These are phyloP conservation scores for Bradypodion ventrale DNA, from an alignment of 2,797 vertebrate species.

Conservation along the genomic window DNA sequence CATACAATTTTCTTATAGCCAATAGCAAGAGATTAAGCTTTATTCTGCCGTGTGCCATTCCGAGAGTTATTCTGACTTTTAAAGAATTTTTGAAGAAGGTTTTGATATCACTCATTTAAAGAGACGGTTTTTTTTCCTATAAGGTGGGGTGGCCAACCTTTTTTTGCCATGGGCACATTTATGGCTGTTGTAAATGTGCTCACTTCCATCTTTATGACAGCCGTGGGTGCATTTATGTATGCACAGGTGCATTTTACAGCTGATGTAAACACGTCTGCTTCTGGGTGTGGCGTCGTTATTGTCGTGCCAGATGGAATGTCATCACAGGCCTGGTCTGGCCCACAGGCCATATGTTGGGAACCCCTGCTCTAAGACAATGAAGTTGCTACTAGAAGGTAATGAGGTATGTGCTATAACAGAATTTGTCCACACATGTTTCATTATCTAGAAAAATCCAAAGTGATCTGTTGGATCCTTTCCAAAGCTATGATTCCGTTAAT, in stretches of 20 bases:
- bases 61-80: neutral
- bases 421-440: neutral
- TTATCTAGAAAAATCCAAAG: neutral
- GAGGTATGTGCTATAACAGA: neutral
- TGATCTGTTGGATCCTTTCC: slow-evolving; percentile 7
- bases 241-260: too few relatives aligned
- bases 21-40: neutral
- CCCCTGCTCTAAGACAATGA: neutral
- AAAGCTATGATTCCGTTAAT: slow-evolving; percentile 13
- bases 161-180: too few relatives aligned
- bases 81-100: neutral
- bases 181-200: too few relatives aligned
- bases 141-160: too few relatives aligned
- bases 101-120: neutral
- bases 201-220: too few relatives aligned
- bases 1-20: neutral
- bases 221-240: too few relatives aligned
- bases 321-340: too few relatives aligned
- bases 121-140: neutral
- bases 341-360: too few relatives aligned
- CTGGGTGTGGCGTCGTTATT: too few relatives aligned
- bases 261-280: too few relatives aligned
- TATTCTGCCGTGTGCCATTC: neutral
- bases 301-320: too few relatives aligned
- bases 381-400: neutral